phyloP scores from a whole-genome alignment of 2,888 invertebrate genomes.

The Blastobasis lacticolella region DNA sequence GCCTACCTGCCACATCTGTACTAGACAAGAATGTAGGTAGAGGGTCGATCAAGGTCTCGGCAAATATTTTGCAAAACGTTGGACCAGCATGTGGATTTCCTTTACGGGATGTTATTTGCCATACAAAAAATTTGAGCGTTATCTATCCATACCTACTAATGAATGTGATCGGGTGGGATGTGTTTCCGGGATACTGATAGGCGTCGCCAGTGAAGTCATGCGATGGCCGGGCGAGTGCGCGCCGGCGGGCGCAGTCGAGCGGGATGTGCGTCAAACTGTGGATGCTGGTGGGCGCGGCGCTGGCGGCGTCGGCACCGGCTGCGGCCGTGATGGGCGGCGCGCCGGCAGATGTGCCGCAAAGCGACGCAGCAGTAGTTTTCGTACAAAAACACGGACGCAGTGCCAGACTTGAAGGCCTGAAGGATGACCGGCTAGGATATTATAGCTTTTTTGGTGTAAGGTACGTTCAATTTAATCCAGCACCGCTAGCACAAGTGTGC shows the following conservation, averaged over 20 bases:
- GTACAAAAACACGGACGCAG: constrained; percentile 76
- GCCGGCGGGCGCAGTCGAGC: too few species aligned
- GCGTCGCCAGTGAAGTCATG: background rate
- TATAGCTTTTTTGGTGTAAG: constrained; percentile 84
- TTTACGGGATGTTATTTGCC: too few species aligned
- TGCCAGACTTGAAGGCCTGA: constrained; percentile 77
- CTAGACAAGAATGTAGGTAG: too few species aligned
- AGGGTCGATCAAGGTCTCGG: too few species aligned
- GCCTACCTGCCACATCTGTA: too few species aligned
- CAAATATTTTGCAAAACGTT: too few species aligned
- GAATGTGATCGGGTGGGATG: constrained; percentile 18
- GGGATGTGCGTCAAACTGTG: too few species aligned
- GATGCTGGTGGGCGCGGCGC: constrained; percentile 15
- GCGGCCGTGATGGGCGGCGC: constrained; percentile 78
- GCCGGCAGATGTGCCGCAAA: constrained; percentile 78
- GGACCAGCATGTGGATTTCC: too few species aligned
- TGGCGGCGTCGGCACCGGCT: constrained; percentile 23
- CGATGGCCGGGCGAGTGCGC: too few species aligned
- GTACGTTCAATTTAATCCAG: constrained; percentile 30
- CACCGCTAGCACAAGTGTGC: too few species aligned
- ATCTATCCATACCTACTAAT: too few species aligned
- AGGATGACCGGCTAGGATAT: constrained; percentile 74
- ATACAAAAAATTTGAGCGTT: too few species aligned
- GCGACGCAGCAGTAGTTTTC: constrained; percentile 82
- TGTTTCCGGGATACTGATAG: constrained; percentile 20